Conservation (phyloP, 2,797 vertebrate species). For the Psittacula echo region DNA sequence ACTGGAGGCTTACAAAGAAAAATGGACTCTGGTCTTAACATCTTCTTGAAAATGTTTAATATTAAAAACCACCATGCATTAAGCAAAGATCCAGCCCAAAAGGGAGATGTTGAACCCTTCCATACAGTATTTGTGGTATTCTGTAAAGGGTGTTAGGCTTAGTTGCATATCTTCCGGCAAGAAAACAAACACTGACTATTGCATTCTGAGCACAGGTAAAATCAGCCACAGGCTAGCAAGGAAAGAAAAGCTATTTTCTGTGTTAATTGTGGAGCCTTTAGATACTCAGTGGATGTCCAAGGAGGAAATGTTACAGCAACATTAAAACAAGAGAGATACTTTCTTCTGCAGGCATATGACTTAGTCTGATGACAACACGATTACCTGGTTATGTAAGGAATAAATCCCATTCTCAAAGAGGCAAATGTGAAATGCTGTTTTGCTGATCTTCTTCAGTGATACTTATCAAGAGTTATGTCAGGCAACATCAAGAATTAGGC, state of each 20-base stretch:
- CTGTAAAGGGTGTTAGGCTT: not conserved
- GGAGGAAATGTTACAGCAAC: not conserved
- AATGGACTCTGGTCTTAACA: not conserved
- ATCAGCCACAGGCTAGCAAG: not conserved
- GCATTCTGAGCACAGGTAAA: not conserved
- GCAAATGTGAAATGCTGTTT: not conserved
- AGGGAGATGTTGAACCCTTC: not conserved
- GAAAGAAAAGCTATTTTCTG: not conserved
- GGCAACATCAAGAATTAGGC: not conserved
- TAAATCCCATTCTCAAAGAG: not conserved
- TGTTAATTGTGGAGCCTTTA: not conserved
- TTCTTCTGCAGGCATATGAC: not conserved
- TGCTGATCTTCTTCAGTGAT: not conserved
- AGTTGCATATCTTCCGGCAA: not conserved
- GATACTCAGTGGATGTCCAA: not conserved
- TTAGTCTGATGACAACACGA: not conserved
- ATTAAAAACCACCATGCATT: not conserved
- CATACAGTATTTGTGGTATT: not conserved
- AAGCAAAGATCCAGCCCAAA: not conserved
- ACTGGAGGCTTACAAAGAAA: not conserved
- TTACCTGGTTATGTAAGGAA: not conserved
- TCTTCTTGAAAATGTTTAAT: not conserved
- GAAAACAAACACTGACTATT: not conserved
- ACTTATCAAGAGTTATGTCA: not conserved
- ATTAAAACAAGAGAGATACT: not conserved